phyloP scores from a whole-genome alignment of 2,113 vertebrate genomes.

The Marcusenius ussheri region DNA sequence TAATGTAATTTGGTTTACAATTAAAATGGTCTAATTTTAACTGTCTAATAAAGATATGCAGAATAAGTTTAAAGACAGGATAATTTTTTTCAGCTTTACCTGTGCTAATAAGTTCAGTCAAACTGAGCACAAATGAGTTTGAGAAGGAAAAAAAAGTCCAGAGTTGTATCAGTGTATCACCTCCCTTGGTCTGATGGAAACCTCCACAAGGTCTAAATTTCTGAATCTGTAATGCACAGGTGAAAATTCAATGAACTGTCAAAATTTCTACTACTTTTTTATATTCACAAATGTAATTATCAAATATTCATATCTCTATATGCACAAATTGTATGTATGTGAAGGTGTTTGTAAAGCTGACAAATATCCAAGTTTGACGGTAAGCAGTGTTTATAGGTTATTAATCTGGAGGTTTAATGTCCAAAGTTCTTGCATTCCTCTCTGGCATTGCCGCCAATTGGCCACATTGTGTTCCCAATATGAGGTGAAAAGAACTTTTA shows the following conservation, averaged over 20 bases:
- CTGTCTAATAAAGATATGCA: slow-evolving; percentile 12
- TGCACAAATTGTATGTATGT: not conserved
- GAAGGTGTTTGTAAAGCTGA: not conserved
- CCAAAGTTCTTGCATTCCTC: not conserved
- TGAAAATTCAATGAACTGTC: not conserved
- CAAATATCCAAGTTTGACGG: not conserved
- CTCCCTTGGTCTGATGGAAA: not conserved
- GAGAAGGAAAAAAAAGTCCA: not conserved
- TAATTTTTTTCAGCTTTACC: not conserved
- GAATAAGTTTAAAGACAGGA: not conserved
- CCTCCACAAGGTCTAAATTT: not conserved
- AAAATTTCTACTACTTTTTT: not conserved
- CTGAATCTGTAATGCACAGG: not conserved
- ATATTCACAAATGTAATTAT: not conserved
- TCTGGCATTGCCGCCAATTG: not conserved
- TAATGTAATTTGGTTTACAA: slow-evolving; percentile 3
- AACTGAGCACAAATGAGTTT: not conserved
- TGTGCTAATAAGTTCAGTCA: not conserved
- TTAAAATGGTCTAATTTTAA: slow-evolving; percentile 16
- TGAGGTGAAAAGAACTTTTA: not conserved
- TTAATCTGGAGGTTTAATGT: not conserved
- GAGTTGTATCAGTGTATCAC: not conserved
- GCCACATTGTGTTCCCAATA: not conserved
- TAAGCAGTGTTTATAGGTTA: not conserved
- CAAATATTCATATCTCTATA: not conserved